A percentile compares a stretch with the other conserved stretches of the same genome.
Evolutionary conservation across 2,113 vertebrate species (phyloP).

Genomic region (Varanus komodoensis): DNA sequence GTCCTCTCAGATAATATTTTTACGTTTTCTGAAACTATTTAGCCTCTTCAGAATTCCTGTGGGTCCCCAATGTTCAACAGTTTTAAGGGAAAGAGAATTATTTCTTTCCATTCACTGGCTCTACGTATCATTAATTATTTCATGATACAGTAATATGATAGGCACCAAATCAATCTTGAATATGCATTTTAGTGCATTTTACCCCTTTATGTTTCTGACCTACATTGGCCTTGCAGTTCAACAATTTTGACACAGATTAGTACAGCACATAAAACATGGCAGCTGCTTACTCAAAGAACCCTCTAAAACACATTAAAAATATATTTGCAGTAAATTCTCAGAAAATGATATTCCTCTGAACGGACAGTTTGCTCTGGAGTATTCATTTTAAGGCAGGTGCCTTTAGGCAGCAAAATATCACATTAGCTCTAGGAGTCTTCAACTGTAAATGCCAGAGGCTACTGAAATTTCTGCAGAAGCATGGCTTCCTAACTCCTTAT

Average conservation of each 20-base stretch:
- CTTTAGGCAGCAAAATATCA: neutral
- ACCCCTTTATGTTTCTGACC: neutral
- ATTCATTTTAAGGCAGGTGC: neutral
- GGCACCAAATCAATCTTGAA: neutral
- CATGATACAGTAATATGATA: neutral
- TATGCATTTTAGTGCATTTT: neutral
- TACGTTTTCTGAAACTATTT: neutral
- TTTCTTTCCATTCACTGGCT: neutral
- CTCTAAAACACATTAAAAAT: neutral
- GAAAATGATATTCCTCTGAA: neutral
- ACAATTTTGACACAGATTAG: neutral
- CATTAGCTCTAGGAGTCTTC: neutral
- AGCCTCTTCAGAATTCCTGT: neutral
- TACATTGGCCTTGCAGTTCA: neutral
- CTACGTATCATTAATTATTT: neutral
- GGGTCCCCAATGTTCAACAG: neutral
- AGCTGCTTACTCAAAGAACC: neutral
- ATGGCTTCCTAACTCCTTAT: neutral
- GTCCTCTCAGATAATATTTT: neutral
- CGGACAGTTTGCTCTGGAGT: neutral
- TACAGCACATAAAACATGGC: conserved; percentile 5
- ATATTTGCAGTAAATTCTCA: neutral
- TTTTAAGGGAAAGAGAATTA: neutral
- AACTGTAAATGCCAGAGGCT: neutral
- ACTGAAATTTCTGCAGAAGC: neutral